A percentile compares a stretch with the other conserved stretches of the same genome.
Evolutionary conservation across 2,113 vertebrate species (phyloP).

Genomic region (Strix uralensis): DNA sequence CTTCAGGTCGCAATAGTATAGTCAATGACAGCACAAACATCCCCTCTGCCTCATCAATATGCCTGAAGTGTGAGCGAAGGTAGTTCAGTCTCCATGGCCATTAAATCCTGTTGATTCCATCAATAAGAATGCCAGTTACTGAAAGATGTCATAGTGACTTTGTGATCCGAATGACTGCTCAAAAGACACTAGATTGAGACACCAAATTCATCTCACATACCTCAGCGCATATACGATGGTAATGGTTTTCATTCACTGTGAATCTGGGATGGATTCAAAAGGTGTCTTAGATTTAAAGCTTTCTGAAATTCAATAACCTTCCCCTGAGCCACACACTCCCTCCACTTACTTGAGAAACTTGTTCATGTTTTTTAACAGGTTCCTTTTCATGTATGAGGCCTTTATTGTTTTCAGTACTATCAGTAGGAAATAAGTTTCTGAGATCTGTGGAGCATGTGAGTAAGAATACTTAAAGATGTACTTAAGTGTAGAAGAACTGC

Average conservation of each 20-base stretch:
- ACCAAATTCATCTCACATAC: constrained; percentile 46
- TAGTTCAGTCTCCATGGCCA: constrained; percentile 18
- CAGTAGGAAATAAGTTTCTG: not conserved
- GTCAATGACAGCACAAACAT: constrained; percentile 42
- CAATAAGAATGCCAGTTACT: constrained; percentile 28
- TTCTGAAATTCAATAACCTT: constrained; percentile 52
- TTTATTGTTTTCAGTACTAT: constrained; percentile 15
- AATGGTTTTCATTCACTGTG: constrained; percentile 22
- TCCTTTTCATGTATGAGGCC: constrained; percentile 40
- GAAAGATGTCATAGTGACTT: constrained; percentile 36
- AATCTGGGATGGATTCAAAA: constrained; percentile 28
- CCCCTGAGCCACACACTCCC: not conserved
- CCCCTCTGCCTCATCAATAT: constrained; percentile 43
- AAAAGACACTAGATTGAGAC: constrained; percentile 26
- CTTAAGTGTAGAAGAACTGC: not conserved
- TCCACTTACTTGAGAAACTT: constrained; percentile 24
- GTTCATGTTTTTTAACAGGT: constrained; percentile 49
- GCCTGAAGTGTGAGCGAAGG: not conserved
- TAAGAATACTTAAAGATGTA: not conserved
- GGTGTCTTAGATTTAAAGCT: constrained; percentile 20
- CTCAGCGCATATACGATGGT: not conserved
- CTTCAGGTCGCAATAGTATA: not conserved
- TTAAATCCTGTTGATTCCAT: constrained; percentile 60
- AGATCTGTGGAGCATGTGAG: not conserved
- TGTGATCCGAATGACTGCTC: constrained; percentile 37